Conservation (phyloP, 2,797 vertebrate species). For the Gymnodraco acuticeps region DNA sequence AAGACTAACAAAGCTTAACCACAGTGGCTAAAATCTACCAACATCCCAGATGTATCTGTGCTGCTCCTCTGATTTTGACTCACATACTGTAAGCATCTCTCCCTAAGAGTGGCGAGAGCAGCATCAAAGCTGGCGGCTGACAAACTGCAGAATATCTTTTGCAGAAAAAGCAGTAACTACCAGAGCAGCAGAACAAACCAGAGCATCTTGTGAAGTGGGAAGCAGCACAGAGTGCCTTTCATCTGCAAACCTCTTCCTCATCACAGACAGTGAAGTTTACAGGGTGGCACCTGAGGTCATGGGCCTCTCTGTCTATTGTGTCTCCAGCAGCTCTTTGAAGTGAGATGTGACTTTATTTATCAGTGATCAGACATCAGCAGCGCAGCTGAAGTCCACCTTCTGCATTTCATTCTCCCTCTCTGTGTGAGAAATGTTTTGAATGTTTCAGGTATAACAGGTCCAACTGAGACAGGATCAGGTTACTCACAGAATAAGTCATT, state of each 20-base stretch:
- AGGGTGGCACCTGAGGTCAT: constrained; percentile 52
- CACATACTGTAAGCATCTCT: not conserved
- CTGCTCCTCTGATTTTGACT: not conserved
- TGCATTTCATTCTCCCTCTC: not conserved
- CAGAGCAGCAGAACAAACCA: constrained; percentile 34
- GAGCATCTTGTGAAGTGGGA: constrained; percentile 9
- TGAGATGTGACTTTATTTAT: constrained; percentile 53
- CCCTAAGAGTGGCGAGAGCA: not conserved
- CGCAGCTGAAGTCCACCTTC: not conserved
- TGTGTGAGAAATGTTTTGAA: not conserved
- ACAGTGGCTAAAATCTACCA: not conserved
- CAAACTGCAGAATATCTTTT: not conserved
- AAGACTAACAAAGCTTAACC: not conserved
- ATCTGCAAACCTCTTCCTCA: constrained; percentile 45
- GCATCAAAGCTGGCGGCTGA: constrained; percentile 16
- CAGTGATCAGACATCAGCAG: not conserved
- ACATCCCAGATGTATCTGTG: not conserved
- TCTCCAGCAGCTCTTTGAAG: constrained; percentile 50
- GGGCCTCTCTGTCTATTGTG: constrained; percentile 57
- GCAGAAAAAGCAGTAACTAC: constrained; percentile 14
- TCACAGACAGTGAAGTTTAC: constrained; percentile 53
- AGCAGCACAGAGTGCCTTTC: constrained; percentile 52
- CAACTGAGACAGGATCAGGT: not conserved
- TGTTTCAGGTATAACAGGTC: not conserved
- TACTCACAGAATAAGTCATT: no score